phyloP scores from a whole-genome alignment of 2,797 vertebrate genomes.

The Ciconia nigra region DNA sequence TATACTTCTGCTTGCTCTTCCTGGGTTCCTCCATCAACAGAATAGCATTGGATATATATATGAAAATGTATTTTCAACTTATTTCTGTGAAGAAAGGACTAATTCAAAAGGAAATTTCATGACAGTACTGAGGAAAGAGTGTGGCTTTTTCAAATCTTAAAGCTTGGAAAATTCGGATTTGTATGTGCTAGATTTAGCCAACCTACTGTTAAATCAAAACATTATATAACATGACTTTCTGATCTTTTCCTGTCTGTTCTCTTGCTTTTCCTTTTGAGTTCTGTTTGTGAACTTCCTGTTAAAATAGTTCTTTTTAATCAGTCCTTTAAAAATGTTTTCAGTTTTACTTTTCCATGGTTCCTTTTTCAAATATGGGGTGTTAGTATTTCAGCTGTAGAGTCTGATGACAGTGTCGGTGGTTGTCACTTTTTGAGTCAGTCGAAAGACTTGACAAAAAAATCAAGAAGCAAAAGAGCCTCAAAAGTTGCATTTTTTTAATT shows the following conservation, averaged over 20 bases:
- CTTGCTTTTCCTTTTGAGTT: not conserved
- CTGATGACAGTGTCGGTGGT: not conserved
- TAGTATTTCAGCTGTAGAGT: not conserved
- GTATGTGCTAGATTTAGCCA: not conserved
- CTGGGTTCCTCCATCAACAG: not conserved
- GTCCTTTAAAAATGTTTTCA: not conserved
- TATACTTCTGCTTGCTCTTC: not conserved
- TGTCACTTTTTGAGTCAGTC: not conserved
- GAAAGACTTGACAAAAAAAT: not conserved
- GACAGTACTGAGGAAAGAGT: not conserved
- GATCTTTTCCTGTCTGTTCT: not conserved
- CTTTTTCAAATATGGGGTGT: not conserved
- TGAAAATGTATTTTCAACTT: not conserved
- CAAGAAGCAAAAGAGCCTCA: not conserved
- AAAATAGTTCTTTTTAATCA: not conserved
- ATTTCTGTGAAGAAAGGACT: not conserved
- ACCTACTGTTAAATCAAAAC: not conserved
- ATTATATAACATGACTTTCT: not conserved
- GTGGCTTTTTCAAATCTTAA: not conserved
- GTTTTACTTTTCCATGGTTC: not conserved
- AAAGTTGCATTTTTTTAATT: not conserved
- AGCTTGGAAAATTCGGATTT: not conserved
- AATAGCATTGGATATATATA: not conserved
- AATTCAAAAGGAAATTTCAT: not conserved
- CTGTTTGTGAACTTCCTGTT: not conserved